phyloP scores from a whole-genome alignment of 2,888 invertebrate species.

The Mesoligia furuncula region DNA sequence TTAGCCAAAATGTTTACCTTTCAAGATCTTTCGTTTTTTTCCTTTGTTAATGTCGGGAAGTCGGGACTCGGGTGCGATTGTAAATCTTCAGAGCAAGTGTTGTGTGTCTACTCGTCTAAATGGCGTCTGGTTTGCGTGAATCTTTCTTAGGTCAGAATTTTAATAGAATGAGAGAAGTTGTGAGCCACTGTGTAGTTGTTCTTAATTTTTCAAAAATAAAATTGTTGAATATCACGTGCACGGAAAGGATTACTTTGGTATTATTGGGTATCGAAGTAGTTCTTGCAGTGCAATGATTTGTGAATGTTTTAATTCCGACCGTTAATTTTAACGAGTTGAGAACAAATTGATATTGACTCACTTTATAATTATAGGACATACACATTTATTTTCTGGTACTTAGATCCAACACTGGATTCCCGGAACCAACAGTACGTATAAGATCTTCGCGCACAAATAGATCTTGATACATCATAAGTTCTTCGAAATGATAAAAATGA shows the following conservation, averaged over 20 bases:
- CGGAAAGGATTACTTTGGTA: background rate
- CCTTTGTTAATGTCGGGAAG: conserved; percentile 57
- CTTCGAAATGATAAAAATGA: background rate
- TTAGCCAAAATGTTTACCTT: conserved; percentile 62
- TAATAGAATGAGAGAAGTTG: background rate
- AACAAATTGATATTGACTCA: background rate
- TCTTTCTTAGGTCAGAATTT: conserved; percentile 12
- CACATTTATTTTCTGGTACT: background rate
- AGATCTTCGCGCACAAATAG: background rate
- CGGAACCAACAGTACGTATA: background rate
- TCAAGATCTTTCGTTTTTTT: conserved; percentile 57
- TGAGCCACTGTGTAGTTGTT: background rate
- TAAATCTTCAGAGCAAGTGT: conserved; percentile 61
- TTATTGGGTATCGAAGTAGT: background rate
- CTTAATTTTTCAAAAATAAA: background rate
- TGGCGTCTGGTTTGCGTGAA: conserved; percentile 45
- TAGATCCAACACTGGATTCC: background rate
- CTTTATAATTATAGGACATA: too few species aligned
- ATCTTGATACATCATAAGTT: background rate
- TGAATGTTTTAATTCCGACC: background rate
- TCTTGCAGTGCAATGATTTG: background rate
- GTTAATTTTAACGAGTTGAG: background rate
- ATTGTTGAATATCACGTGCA: background rate
- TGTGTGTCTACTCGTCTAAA: conserved; percentile 51
- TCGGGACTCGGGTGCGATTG: conserved; percentile 51